These are phyloP conservation scores for Gadopsis bispinosus DNA, from an alignment of 2,797 vertebrate species.

Conservation along the genomic window DNA sequence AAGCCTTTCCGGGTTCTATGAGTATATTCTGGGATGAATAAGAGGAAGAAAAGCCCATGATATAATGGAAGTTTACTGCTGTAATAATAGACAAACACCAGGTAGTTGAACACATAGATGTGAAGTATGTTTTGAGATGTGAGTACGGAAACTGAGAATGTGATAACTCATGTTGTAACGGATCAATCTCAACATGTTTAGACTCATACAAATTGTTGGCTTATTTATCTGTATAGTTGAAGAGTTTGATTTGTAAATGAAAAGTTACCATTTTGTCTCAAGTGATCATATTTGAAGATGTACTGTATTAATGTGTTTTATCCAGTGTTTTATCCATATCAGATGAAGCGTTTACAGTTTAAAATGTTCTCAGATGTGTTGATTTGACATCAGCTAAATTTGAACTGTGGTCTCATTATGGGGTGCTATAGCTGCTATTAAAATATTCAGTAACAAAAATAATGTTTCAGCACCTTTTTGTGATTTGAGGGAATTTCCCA, in stretches of 20 bases:
- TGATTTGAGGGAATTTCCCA: conserved; percentile 3
- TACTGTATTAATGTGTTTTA: background rate
- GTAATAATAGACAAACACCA: background rate
- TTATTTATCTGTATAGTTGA: background rate
- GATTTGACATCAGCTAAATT: background rate
- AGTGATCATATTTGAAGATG: background rate
- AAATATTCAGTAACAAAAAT: conserved; percentile 8
- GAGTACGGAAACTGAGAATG: background rate
- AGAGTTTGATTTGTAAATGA: background rate
- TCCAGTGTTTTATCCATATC: too few relatives aligned
- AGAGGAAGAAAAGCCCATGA: conserved; percentile 29
- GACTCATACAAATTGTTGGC: background rate
- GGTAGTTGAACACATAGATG: background rate
- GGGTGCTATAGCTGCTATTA: background rate
- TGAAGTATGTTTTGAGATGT: background rate
- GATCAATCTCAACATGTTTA: background rate
- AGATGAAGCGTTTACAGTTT: background rate
- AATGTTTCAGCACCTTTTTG: background rate
- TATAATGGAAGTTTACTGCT: background rate
- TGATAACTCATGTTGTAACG: background rate
- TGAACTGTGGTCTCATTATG: background rate
- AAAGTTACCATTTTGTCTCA: background rate
- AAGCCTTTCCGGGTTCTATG: background rate
- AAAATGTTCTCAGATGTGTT: background rate
- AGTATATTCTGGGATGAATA: conserved; percentile 1